Evolutionary conservation across 2,888 invertebrate genomes (phyloP).

Genomic region (Pammene aurita): DNA sequence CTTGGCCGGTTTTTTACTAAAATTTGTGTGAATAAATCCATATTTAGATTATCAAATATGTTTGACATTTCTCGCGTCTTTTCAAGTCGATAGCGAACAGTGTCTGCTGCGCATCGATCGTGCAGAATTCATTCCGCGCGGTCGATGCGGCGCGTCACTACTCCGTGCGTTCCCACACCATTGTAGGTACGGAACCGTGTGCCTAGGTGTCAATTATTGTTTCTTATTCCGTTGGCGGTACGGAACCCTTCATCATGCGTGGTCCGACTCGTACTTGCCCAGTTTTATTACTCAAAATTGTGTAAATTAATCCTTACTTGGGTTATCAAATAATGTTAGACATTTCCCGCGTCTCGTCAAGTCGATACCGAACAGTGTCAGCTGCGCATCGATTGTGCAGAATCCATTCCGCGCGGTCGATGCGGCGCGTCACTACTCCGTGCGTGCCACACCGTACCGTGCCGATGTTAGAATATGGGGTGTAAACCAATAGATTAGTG

Average conservation of each 20-base stretch:
- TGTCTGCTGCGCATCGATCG: slow-evolving; percentile 63
- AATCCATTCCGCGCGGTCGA: slow-evolving; percentile 59
- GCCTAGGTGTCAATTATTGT: too few species aligned
- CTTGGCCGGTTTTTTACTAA: too few species aligned
- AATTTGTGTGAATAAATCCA: too few species aligned
- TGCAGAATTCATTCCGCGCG: slow-evolving; percentile 54
- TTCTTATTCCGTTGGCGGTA: too few species aligned
- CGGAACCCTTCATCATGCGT: too few species aligned
- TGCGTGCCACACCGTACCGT: neutral
- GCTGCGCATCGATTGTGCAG: slow-evolving; percentile 60
- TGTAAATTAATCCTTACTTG: too few species aligned
- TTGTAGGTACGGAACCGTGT: too few species aligned
- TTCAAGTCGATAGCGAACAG: slow-evolving; percentile 45
- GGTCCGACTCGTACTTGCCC: too few species aligned
- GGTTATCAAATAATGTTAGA: neutral
- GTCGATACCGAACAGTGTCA: slow-evolving; percentile 51
- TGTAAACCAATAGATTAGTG: neutral
- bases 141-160: slow-evolving; percentile 55
- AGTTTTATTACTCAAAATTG: too few species aligned
- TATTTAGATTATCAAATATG: too few species aligned
- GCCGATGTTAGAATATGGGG: neutral
- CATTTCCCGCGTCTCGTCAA: neutral
- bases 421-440: slow-evolving; percentile 51
- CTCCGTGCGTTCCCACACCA: too few species aligned
- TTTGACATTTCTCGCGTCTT: neutral